Base-by-base conservation (phyloP, 2,797 vertebrate species). In the Gymnothorax reevesii region DNA sequence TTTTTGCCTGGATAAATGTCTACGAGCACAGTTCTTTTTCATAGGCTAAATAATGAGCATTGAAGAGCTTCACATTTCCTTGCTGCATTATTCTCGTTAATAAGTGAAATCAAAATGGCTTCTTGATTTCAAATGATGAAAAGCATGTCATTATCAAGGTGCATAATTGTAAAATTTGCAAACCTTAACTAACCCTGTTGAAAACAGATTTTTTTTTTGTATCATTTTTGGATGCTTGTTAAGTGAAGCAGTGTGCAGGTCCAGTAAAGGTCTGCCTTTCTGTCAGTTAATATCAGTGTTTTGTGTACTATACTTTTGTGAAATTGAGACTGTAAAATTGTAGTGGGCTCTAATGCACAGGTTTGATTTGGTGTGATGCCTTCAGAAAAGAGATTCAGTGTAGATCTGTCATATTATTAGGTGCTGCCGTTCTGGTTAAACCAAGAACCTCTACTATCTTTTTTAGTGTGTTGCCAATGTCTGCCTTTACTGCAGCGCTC, bases 31-130 rank as follows among this genome's bases (percentile, higher is more conserved):
- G 3, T 52, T 9, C 4, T 77, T 3, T 55, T 80, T 54, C n/a
- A 80, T 80, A 42, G 33, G 33, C 33, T 42, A 55, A n/a, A 25
- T 54, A 55, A 55, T n/a, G 52, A 55, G 55, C 5, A 55, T 7
- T 13, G 17, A 55, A 22, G 52, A n/a, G n/a, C 20, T 42, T 77
- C 27, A 42, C 49, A 71, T 77, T 17, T 17, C 49, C 15, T 77
- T 15, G 73, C 20, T 20, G 42, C 33, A 77, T 15, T 15, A 77
- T 77, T 49, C 15, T 7, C 10, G 15, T 42, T 71, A 0, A n/a
- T 69, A 20, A n/a, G 64, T 69, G 69, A 73, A 73, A 73, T 73
- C 69, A 42, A 42, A 73, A 73, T 73, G 69, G 69, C 12, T 27
- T 27, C 69, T 27, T 25, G 27, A 73, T 27, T 42, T 42, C 33